Conservation (phyloP, 2,113 vertebrate genomes). For the Ptilonorhynchus violaceus region DNA sequence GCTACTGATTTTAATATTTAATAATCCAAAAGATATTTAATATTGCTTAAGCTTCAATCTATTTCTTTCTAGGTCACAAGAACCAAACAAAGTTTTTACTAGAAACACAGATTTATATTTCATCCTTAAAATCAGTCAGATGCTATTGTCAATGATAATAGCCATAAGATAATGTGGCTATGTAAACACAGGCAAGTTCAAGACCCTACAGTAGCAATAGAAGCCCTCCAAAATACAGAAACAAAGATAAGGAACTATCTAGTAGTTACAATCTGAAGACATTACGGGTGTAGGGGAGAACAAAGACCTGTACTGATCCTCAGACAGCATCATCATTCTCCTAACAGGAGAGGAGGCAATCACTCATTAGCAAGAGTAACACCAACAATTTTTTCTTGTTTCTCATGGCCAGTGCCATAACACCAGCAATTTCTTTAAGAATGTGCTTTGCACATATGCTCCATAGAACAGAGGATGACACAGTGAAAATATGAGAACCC, state of each 20-base stretch:
- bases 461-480: background rate
- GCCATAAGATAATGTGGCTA: background rate
- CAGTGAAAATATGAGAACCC: background rate
- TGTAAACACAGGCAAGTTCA: background rate
- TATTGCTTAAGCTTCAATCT: background rate
- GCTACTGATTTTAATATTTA: background rate
- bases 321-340: background rate
- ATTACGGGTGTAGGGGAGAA: accelerated
- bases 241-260: background rate
- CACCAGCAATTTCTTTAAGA: background rate
- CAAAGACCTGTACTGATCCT: background rate
- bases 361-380: background rate
- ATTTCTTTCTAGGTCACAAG: background rate
- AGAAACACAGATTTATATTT: background rate
- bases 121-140: background rate
- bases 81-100: background rate
- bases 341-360: background rate
- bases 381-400: background rate
- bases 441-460: background rate
- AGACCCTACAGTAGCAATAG: background rate
- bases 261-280: background rate
- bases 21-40: background rate
- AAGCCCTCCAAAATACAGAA: background rate
- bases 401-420: background rate
- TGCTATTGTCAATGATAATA: background rate